Evolutionary conservation across 2,888 invertebrate species (phyloP), one percentile per base, ranked within the genome.

Genomic region (Axea sp.): DNA sequence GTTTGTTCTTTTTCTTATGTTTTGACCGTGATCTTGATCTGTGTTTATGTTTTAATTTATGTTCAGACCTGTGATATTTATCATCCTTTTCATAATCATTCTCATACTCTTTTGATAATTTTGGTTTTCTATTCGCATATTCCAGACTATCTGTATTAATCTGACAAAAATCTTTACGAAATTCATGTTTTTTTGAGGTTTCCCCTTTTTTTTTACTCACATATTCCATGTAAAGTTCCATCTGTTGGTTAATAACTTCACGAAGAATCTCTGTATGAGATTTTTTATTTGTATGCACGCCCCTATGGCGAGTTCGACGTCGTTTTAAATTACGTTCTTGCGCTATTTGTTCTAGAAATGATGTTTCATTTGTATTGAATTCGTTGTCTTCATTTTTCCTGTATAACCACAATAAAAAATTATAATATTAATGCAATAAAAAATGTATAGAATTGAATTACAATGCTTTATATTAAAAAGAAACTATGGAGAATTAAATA

Each of bases 221-320:
- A 41, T 84, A 82, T 62, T 87, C 86, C 0, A 53, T 43, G 17
- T 82, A 83, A 55, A 85, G 76, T 31, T 87, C 86, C 87, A 87
- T 87, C 73, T 88, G 87, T 35, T 87, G 85, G 59, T 80, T 79
- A 39, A 88, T 84, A 2, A 87, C 79, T 71, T 88, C 87, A n/a
- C 84, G 81, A 9, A 87, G 67, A 55, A 88, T 84, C 76, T 88
- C 87, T 0, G 76, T 75, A 1, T 86, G 84, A 1, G 87, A 86
- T 55, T 85, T 87, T 77, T 86, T 87, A 68, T 87, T 87, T 0
- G 87, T 87, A 41, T 87, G 87, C 9, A 87, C 84, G 4, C 87
- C 86, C 53, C 77, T 82, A 26, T 87, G 84, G 51, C 84, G 87
- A 0, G 82, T 80, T 75, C 87, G 75, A 1, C 87, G 82, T 28